These are phyloP conservation scores for Plagodis dolabraria DNA, from an alignment of 2,888 invertebrate species.

Conservation along the genomic window DNA sequence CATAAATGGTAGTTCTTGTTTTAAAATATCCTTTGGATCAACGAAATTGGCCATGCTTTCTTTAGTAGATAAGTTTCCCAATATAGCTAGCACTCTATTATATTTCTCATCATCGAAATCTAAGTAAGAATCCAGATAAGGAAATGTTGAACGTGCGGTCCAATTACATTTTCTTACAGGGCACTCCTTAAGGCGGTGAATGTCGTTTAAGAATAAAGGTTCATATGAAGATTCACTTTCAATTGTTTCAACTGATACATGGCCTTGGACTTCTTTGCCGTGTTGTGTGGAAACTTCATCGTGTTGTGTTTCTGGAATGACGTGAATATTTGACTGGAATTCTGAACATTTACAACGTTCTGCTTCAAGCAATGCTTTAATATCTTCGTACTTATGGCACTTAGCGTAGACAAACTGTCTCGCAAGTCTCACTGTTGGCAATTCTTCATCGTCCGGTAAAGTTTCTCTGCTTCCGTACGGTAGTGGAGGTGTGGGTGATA, in stretches of 20 bases:
- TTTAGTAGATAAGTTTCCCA: constrained; percentile 41
- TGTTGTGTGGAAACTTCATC: constrained; percentile 15
- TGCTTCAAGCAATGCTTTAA: constrained; percentile 62
- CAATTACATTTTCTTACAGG: constrained; percentile 57
- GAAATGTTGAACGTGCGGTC: constrained; percentile 52
- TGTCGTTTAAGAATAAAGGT: constrained; percentile 55
- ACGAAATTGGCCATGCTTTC: constrained; percentile 44
- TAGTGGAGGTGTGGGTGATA: constrained; percentile 53
- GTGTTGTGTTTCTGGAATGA: constrained; percentile 15
- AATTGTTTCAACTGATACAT: constrained; percentile 21
- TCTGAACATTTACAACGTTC: constrained; percentile 62
- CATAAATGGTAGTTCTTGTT: constrained; percentile 59
- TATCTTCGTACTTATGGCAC: constrained; percentile 68
- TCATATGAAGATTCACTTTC: constrained; percentile 59
- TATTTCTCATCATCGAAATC: constrained; percentile 72
- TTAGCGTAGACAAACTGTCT: constrained; percentile 72
- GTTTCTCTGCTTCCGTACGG: constrained; percentile 69
- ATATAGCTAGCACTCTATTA: constrained; percentile 57
- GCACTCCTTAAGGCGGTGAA: constrained; percentile 54
- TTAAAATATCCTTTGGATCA: constrained; percentile 52
- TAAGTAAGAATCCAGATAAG: constrained; percentile 57
- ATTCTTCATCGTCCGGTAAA: constrained; percentile 61
- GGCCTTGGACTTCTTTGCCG: constrained; percentile 24
- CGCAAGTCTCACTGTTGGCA: constrained; percentile 62
- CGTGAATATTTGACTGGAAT: not conserved